Evolutionary conservation across 2,888 invertebrate genomes (phyloP).

Genomic region (Cheilosia variabilis): DNA sequence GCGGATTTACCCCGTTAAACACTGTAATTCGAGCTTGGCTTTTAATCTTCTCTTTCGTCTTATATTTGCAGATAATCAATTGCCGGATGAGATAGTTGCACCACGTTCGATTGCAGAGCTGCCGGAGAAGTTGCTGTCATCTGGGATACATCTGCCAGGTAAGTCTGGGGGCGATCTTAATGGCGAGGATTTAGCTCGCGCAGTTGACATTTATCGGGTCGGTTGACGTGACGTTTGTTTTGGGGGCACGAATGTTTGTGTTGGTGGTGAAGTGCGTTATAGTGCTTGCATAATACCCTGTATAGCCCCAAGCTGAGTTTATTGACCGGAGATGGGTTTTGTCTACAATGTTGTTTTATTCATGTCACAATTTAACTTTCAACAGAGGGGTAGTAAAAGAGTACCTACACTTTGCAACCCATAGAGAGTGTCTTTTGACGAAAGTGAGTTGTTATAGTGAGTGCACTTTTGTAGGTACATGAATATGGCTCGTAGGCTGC

Average conservation of each 20-base stretch:
- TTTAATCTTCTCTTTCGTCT: conserved; percentile 65
- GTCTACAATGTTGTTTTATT: too few relatives aligned
- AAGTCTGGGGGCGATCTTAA: conserved; percentile 78
- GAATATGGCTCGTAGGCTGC: too few relatives aligned
- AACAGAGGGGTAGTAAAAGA: too few relatives aligned
- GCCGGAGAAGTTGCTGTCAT: conserved; percentile 87
- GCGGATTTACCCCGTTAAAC: conserved; percentile 66
- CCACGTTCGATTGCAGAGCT: conserved; percentile 87
- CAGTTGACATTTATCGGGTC: conserved; percentile 41
- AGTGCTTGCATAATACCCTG: neutral
- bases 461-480: too few relatives aligned
- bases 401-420: too few relatives aligned
- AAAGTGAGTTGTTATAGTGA: too few relatives aligned
- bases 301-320: neutral
- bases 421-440: too few relatives aligned
- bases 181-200: conserved; percentile 11
- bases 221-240: conserved; percentile 1
- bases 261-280: neutral
- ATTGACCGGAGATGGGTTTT: neutral
- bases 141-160: conserved; percentile 89
- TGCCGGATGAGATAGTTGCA: conserved; percentile 83
- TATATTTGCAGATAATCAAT: conserved; percentile 78
- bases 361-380: too few relatives aligned
- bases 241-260: neutral
- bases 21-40: conserved; percentile 65